phyloP scores from a whole-genome alignment of 1,140 invertebrate species.

The Aphaenogaster floridana region DNA sequence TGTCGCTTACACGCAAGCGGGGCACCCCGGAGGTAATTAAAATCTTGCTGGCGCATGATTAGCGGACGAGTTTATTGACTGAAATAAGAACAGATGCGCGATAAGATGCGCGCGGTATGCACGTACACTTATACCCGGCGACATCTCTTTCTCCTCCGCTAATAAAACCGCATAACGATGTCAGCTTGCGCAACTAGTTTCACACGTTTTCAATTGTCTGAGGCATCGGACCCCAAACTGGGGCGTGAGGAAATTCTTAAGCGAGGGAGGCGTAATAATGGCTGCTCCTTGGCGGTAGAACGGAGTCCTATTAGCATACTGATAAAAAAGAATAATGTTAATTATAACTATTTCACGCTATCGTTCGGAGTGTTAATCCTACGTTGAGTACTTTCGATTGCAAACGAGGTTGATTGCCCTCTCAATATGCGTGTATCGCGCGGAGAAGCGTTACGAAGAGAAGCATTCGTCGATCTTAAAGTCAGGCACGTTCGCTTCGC shows the following conservation, averaged over 20 bases:
- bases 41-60: conserved; percentile 27
- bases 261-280: neutral
- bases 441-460: neutral
- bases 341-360: neutral
- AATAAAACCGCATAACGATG: conserved; percentile 58
- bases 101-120: conserved; percentile 8
- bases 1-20: conserved; percentile 6
- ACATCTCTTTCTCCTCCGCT: conserved; percentile 23
- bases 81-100: conserved; percentile 18
- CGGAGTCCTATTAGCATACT: neutral
- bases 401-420: neutral
- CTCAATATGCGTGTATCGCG: neutral
- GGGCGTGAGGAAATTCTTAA: conserved; percentile 45
- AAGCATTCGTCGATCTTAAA: conserved; percentile 32
- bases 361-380: neutral
- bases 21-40: conserved; percentile 24
- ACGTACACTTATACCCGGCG: neutral
- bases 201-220: conserved; percentile 58
- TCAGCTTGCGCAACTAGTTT: conserved; percentile 43
- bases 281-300: neutral
- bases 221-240: conserved; percentile 26
- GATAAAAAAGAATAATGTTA: neutral
- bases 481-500: conserved; percentile 33
- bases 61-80: conserved; percentile 26
- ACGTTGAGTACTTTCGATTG: conserved; percentile 20